Percentiles rank a stretch among this genome's conserved stretches.
Conservation (phyloP, 2,797 vertebrate genomes). For the Alauda arvensis region DNA sequence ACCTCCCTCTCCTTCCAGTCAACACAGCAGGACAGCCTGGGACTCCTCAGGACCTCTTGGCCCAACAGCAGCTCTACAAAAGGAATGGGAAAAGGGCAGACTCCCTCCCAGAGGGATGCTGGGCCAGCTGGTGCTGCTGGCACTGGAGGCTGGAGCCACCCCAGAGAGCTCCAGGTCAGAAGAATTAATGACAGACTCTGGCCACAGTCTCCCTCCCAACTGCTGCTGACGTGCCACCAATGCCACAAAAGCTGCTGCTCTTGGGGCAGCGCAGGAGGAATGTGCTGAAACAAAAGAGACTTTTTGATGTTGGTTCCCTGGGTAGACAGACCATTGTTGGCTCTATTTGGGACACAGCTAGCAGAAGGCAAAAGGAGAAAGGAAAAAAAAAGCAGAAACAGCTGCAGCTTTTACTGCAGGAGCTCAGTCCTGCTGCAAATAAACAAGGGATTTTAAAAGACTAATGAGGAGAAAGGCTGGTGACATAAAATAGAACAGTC, state of each 20-base stretch:
- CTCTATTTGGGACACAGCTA: background rate
- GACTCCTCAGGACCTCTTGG: background rate
- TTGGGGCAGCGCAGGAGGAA: background rate
- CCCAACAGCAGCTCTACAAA: background rate
- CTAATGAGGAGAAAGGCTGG: background rate
- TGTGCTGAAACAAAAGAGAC: background rate
- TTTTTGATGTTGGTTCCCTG: background rate
- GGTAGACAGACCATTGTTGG: background rate
- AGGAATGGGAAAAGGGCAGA: background rate
- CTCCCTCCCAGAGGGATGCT: background rate
- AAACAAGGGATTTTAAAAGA: background rate
- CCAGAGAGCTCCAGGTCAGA: background rate
- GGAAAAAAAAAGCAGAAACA: background rate
- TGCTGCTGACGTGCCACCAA: background rate
- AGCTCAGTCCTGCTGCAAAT: background rate
- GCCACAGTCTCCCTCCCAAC: background rate
- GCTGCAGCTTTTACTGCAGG: conserved; percentile 16
- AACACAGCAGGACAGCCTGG: background rate
- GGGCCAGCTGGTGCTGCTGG: background rate
- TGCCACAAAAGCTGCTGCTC: background rate
- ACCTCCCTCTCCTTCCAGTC: background rate
- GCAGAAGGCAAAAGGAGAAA: background rate
- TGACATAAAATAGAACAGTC: background rate
- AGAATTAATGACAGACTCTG: background rate
- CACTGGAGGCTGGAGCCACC: background rate